Conservation (phyloP, 2,797 vertebrate genomes). For the Pantherophis vulpinus region DNA sequence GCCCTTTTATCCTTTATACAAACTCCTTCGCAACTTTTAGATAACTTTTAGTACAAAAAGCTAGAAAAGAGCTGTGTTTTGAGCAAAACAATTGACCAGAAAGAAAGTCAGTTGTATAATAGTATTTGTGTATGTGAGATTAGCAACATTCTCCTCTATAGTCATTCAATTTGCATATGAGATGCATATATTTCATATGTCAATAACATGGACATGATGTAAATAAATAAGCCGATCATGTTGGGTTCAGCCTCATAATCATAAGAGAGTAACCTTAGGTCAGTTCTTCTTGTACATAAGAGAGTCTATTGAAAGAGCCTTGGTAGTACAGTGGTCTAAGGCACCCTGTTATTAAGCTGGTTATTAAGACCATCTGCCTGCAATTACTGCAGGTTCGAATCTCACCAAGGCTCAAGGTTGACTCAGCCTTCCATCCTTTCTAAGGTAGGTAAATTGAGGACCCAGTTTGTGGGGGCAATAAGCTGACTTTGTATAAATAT, state of each 20-base stretch:
- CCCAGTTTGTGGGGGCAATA: too few species aligned
- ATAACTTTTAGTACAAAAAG: background rate
- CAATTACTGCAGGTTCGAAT: too few species aligned
- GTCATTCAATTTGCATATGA: background rate
- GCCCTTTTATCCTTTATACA: too few species aligned
- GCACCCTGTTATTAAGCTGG: too few species aligned
- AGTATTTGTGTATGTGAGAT: background rate
- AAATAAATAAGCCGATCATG: background rate
- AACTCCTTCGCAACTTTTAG: background rate
- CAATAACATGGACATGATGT: background rate
- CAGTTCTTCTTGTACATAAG: background rate
- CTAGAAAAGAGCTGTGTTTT: background rate
- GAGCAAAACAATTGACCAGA: background rate
- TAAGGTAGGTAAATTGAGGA: too few species aligned
- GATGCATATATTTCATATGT: background rate
- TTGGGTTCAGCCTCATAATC: background rate
- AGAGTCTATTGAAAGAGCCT: background rate
- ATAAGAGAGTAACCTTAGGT: background rate
- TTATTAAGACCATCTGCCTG: too few species aligned
- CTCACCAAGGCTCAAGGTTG: too few species aligned
- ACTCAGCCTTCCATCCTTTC: too few species aligned
- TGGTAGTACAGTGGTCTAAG: too few species aligned
- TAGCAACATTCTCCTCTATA: background rate
- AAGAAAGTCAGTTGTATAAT: background rate
- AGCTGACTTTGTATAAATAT: too few species aligned